Evolutionary conservation across 2,113 vertebrate species (phyloP), one percentile per base, ranked within the genome.

Genomic region (human (Homo sapiens)): DNA sequence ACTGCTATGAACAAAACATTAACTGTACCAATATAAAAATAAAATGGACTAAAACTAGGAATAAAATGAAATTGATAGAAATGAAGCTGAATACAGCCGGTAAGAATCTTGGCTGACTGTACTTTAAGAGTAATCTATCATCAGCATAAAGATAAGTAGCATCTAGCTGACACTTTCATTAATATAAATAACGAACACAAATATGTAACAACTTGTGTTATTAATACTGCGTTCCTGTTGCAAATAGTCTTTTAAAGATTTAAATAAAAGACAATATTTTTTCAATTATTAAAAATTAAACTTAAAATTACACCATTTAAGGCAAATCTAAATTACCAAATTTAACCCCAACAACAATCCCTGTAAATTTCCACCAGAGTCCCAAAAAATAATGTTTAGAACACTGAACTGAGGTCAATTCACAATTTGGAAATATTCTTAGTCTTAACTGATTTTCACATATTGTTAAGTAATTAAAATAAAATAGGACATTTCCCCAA

Each of bases 11-110:
- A 96, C 84, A 98, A 96, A 97, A 76, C 72, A 97, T 23, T 20
- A 90, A 92, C 57, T 78, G n/a, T 38, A 93, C 25, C 89, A 97
- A 95, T 85, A 85, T 84, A 97, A 76, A 97, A 96, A 76, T 45
- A 82, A 93, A 98, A 96, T n/a, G 91, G 43, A 25, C 81, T 64
- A 94, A 52, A 98, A 61, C 68, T 78, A 79, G 50, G 70, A 98
- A 79, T 97, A 97, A 98, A 96, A 25, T 68, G 86, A 97, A 98
- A 90, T 3, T 73, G 79, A 83, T 66, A 83, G 85, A 89, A 97
- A 97, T 83, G 83, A 97, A 43, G 57, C 1, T 55, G 52, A 59
- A 30, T 92, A 95, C 25, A 80, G 38, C 79, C 14, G 11, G 32
- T 57, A 6, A 96, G 57, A 96, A 92, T 95, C 72, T 59, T 93